Percentiles rank a stretch among this genome's conserved stretches.
phyloP scores from a whole-genome alignment of 2,797 vertebrate genomes.

The Adrianichthys oophorus region DNA sequence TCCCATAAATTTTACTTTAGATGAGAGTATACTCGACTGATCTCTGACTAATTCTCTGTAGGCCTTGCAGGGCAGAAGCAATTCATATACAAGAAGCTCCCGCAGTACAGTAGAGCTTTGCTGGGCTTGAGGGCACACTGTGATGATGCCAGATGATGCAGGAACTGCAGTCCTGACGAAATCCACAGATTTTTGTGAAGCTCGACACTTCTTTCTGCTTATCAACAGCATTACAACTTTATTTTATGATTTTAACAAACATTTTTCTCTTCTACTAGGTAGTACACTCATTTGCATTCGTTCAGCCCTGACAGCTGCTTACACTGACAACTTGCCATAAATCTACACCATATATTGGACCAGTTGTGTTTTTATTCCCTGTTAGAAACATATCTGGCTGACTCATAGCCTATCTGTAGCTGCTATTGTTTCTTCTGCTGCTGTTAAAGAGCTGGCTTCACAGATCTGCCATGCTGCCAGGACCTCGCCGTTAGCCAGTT shows the following conservation, averaged over 20 bases:
- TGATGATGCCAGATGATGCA: conserved; percentile 9
- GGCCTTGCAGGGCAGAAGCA: conserved; percentile 15
- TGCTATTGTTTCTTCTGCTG: conserved; percentile 21
- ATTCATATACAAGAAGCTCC: conserved; percentile 35
- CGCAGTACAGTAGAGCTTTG: conserved; percentile 17
- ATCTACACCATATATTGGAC: conserved; percentile 58
- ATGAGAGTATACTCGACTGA: conserved; percentile 24
- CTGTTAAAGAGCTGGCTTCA: conserved; percentile 40
- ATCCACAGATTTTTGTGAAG: no score
- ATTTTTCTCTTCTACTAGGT: no score
- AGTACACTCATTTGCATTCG: no score
- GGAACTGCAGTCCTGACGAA: no score
- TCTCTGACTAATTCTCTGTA: conserved; percentile 27
- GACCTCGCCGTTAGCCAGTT: conserved; percentile 59
- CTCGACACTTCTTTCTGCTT: no score
- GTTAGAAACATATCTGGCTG: conserved; percentile 42
- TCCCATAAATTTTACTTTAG: no score
- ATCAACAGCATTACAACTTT: no score
- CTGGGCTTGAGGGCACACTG: conserved; percentile 12
- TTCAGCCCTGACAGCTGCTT: conserved; percentile 18
- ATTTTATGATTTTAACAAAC: no score
- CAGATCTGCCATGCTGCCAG: conserved; percentile 63
- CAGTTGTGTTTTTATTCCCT: conserved; percentile 64
- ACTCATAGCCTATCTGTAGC: conserved; percentile 39
- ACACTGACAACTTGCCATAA: conserved; percentile 64